Percentiles rank a stretch among this genome's conserved stretches.
These are phyloP conservation scores for Zaprionus tsacasi DNA, from an alignment of 1,140 invertebrate genomes.

Conservation along the genomic window DNA sequence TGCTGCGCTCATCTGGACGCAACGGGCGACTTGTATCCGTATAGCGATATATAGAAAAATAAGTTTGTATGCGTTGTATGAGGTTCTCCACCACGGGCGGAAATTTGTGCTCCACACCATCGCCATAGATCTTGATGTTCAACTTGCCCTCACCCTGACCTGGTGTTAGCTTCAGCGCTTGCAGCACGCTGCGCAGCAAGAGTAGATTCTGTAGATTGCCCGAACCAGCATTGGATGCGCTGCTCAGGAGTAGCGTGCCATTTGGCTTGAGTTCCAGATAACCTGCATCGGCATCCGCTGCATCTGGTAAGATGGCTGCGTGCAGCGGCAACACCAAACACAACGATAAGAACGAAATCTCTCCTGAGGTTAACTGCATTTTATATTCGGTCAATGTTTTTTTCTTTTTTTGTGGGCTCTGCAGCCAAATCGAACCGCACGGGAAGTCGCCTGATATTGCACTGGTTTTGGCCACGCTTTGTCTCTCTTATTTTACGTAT, in stretches of 20 bases:
- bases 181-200: constrained; percentile 55
- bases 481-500: constrained; percentile 66
- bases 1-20: constrained; percentile 44
- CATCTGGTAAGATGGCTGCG: not conserved
- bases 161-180: constrained; percentile 48
- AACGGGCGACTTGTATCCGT: constrained; percentile 84
- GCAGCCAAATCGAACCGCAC: constrained; percentile 41
- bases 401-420: not conserved
- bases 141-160: constrained; percentile 30
- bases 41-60: constrained; percentile 86
- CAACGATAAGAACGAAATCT: constrained; percentile 17
- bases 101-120: constrained; percentile 85
- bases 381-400: not conserved
- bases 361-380: constrained; percentile 48
- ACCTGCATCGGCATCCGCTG: constrained; percentile 26
- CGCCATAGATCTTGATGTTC: constrained; percentile 72
- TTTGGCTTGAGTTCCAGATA: constrained; percentile 73
- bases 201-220: constrained; percentile 59
- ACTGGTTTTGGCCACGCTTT: constrained; percentile 60
- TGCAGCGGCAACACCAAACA: constrained; percentile 43
- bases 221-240: constrained; percentile 33
- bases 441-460: constrained; percentile 58
- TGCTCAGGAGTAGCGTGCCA: constrained; percentile 59
- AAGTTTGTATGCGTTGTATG: constrained; percentile 87
- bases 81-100: constrained; percentile 87